Conservation (phyloP, 2,797 vertebrate genomes). For the Linurgus olivaceus region DNA sequence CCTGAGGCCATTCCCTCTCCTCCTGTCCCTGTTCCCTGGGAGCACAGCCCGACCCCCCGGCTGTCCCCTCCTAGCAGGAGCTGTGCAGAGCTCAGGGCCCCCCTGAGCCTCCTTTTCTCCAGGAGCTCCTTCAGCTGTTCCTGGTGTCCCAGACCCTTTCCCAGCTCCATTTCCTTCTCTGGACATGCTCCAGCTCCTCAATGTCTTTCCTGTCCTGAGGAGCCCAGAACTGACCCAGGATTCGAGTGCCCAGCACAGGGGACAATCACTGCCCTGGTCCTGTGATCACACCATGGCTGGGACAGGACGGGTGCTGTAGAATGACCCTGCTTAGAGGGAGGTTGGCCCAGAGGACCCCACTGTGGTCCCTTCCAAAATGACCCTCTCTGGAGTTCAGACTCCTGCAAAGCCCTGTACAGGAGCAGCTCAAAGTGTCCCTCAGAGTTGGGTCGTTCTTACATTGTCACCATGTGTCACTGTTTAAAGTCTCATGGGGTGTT, state of each 20-base stretch:
- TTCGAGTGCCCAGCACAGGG: background rate
- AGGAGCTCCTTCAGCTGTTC: background rate
- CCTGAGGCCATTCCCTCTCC: fast-evolving
- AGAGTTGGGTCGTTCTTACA: background rate
- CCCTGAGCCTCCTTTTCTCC: background rate
- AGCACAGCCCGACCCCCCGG: fast-evolving
- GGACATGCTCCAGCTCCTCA: fast-evolving
- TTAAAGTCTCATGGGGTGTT: background rate
- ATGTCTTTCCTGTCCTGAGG: no score
- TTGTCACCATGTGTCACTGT: background rate
- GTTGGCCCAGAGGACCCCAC: no score
- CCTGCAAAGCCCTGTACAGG: background rate
- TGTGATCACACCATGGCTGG: fast-evolving
- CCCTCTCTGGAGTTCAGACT: background rate
- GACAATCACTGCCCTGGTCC: background rate
- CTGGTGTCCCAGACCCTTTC: background rate
- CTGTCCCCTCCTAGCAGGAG: background rate
- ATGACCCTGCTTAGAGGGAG: fast-evolving
- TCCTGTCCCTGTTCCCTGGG: background rate
- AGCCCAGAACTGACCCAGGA: background rate
- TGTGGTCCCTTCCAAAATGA: background rate
- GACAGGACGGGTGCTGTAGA: no score
- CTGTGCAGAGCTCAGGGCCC: background rate
- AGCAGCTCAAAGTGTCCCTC: background rate
- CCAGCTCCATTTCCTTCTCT: background rate